These are phyloP conservation scores for Platyura marginata DNA, from an alignment of 1,140 invertebrate genomes.

Conservation along the genomic window DNA sequence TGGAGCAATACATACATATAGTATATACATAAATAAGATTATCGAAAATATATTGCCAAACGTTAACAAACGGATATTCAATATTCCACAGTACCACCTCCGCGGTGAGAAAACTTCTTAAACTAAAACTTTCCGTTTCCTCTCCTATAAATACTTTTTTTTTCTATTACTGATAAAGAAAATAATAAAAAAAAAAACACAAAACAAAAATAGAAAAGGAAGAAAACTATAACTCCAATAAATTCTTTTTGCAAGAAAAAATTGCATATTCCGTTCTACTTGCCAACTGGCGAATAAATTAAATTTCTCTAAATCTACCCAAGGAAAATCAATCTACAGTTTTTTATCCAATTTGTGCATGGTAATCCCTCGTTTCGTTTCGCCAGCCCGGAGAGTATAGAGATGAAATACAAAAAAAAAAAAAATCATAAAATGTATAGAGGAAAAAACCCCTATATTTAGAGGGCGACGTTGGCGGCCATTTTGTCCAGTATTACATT, in stretches of 20 bases:
- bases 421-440: not conserved
- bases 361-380: not conserved
- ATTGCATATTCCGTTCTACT: too few species aligned
- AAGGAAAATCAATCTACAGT: not conserved
- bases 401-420: not conserved
- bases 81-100: too few species aligned
- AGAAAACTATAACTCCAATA: too few species aligned
- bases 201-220: too few species aligned
- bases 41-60: too few species aligned
- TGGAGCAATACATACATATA: too few species aligned
- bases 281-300: not conserved
- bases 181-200: not conserved
- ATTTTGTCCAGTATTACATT: not conserved
- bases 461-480: not conserved
- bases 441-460: not conserved
- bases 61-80: too few species aligned
- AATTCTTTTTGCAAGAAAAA: too few species aligned
- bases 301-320: not conserved
- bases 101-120: not conserved
- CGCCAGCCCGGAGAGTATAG: too few species aligned
- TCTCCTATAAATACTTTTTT: not conserved
- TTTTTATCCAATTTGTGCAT: not conserved
- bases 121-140: not conserved
- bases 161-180: not conserved
- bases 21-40: too few species aligned